Conservation (phyloP, 2,113 vertebrate genomes). For the Gadus chalcogrammus region DNA sequence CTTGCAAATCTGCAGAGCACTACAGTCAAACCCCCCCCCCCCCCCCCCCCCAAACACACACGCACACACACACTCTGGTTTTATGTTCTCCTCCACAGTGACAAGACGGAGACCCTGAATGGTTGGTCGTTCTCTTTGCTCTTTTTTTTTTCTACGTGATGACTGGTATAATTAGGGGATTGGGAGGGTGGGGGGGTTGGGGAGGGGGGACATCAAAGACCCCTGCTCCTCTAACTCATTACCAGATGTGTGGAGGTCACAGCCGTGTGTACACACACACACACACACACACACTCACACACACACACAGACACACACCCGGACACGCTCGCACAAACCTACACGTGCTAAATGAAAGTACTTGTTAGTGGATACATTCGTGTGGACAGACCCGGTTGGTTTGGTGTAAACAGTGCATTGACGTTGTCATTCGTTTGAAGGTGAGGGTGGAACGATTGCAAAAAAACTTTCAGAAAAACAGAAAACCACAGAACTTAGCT, state of each 20-base stretch:
- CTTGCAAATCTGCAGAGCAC: slow-evolving; percentile 25
- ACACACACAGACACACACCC: slow-evolving; percentile 8
- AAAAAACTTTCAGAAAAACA: slow-evolving; percentile 9
- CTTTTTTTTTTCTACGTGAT: slow-evolving; percentile 29
- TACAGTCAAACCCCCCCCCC: slow-evolving; percentile 1
- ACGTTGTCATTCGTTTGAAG: slow-evolving; percentile 26
- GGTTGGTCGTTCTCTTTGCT: slow-evolving; percentile 15
- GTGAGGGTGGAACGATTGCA: slow-evolving; percentile 12
- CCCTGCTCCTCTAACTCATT: slow-evolving; percentile 47
- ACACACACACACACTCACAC: not conserved
- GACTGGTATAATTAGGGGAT: slow-evolving; percentile 50
- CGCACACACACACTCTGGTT: not conserved
- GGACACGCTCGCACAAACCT: slow-evolving; percentile 7
- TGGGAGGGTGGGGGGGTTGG: slow-evolving; percentile 11
- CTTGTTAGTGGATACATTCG: slow-evolving; percentile 43
- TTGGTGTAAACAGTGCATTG: slow-evolving; percentile 31
- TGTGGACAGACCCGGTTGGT: slow-evolving; percentile 45
- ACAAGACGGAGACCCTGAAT: not conserved
- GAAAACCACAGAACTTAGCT: not conserved
- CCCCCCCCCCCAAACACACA: not conserved
- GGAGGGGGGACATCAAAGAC: slow-evolving; percentile 8
- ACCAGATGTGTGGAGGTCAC: slow-evolving; percentile 60
- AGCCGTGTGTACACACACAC: slow-evolving; percentile 28
- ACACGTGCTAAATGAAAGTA: not conserved
- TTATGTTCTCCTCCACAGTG: not conserved